Evolutionary conservation across 2,797 vertebrate species (phyloP).

Genomic region (Chloroceryle inda): DNA sequence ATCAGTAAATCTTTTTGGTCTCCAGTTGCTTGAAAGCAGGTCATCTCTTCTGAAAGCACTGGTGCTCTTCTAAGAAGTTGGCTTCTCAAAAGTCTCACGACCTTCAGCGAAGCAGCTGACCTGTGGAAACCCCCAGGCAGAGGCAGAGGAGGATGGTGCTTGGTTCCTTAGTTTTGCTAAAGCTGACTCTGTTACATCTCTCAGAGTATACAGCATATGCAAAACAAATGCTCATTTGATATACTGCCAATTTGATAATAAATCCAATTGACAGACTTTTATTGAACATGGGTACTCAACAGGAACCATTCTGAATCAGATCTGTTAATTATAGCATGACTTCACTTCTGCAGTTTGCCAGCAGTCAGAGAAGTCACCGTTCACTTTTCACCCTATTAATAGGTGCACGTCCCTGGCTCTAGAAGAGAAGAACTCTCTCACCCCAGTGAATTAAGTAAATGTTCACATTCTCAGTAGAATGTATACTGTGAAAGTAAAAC

Average conservation of each 20-base stretch:
- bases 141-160: not conserved
- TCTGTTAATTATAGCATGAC: not conserved
- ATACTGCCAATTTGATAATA: not conserved
- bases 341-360: not conserved
- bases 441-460: not conserved
- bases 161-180: not conserved
- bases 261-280: not conserved
- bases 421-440: not conserved
- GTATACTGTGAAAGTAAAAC: not conserved
- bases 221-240: not conserved
- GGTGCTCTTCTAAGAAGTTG: not conserved
- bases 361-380: not conserved
- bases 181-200: accelerated
- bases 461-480: conserved; percentile 2
- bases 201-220: not conserved
- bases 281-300: not conserved
- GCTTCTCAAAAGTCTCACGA: not conserved
- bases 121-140: not conserved
- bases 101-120: not conserved
- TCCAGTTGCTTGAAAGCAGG: not conserved
- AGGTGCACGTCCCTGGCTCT: not conserved
- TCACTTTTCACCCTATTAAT: not conserved
- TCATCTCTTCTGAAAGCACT: not conserved
- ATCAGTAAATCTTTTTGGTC: not conserved
- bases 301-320: conserved; percentile 18